Evolutionary conservation across 2,113 vertebrate genomes (phyloP).

Genomic region (Dromas ardeola): DNA sequence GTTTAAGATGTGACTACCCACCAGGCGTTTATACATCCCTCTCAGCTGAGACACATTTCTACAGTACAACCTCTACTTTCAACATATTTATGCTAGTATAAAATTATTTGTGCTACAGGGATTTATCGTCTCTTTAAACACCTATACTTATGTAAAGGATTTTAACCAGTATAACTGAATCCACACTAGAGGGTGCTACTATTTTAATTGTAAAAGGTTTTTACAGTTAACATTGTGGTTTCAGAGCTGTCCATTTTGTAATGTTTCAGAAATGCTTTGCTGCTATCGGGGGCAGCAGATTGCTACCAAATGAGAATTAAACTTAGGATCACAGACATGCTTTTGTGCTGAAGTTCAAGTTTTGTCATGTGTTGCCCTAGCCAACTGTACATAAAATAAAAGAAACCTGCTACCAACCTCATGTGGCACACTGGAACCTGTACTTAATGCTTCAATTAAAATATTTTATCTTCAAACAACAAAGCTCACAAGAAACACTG

Average conservation of each 20-base stretch:
- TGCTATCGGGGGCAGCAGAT: not conserved
- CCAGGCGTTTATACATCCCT: not conserved
- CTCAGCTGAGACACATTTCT: not conserved
- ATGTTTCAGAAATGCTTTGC: not conserved
- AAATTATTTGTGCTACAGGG: not conserved
- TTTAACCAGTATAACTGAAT: not conserved
- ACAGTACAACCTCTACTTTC: not conserved
- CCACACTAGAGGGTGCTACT: conserved; percentile 38
- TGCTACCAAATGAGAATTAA: not conserved
- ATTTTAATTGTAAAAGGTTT: conserved; percentile 11
- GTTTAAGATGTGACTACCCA: not conserved
- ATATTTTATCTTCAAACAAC: not conserved
- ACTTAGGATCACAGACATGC: not conserved
- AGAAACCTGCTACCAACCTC: not conserved
- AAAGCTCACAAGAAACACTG: not conserved
- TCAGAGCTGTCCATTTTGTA: not conserved
- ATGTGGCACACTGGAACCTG: not conserved
- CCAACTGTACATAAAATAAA: not conserved
- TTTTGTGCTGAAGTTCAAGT: not conserved
- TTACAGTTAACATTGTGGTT: not conserved
- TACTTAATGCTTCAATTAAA: not conserved
- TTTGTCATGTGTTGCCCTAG: not conserved
- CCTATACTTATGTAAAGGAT: not conserved
- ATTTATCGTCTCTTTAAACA: not conserved
- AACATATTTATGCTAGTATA: not conserved